These are phyloP conservation scores for Sinohyriopsis cumingii DNA, from an alignment of 2,888 invertebrate genomes.

Conservation along the genomic window DNA sequence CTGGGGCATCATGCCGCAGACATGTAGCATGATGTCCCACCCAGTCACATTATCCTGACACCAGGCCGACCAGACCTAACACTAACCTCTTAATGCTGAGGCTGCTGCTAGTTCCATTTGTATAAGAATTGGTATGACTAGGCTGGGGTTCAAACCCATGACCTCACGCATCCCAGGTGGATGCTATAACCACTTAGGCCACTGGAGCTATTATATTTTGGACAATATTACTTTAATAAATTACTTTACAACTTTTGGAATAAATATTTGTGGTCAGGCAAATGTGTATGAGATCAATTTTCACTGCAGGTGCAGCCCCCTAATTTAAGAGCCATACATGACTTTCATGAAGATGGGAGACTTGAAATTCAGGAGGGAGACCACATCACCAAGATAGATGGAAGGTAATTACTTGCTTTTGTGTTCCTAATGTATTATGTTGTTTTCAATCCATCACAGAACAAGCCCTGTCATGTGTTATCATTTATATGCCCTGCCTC, in stretches of 20 bases:
- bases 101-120: too few species aligned
- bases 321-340: constrained; percentile 79
- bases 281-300: not conserved
- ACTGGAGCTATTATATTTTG: not conserved
- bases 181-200: not conserved
- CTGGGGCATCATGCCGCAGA: too few species aligned
- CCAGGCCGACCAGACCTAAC: too few species aligned
- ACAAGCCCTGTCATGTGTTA: not conserved
- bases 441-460: not conserved
- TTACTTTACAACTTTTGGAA: too few species aligned
- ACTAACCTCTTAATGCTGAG: too few species aligned
- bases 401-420: constrained; percentile 70
- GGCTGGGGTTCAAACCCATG: too few species aligned
- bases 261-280: too few species aligned
- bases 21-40: too few species aligned
- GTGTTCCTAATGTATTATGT: not conserved
- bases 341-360: constrained; percentile 82
- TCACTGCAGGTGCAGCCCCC: constrained; percentile 77
- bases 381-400: constrained; percentile 90
- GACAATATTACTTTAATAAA: not conserved
- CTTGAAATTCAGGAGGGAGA: constrained; percentile 87
- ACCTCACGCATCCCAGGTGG: constrained; percentile 5
- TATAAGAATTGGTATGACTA: too few species aligned
- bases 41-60: too few species aligned
- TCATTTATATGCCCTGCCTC: not conserved